These are phyloP conservation scores for Malurus alboscapulatus DNA, from an alignment of 2,113 vertebrate genomes.

Conservation along the genomic window DNA sequence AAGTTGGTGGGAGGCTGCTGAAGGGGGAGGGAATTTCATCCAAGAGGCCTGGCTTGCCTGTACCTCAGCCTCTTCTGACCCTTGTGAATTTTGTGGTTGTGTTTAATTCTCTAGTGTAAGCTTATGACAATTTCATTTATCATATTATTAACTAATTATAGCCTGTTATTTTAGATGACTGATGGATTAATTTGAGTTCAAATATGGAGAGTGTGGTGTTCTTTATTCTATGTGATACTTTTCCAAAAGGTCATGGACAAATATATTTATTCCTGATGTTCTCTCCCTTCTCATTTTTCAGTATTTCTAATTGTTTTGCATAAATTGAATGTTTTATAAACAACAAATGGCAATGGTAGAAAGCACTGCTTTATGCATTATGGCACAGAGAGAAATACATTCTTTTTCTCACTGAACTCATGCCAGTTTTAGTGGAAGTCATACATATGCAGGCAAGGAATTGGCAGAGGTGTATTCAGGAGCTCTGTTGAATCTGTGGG, in stretches of 20 bases:
- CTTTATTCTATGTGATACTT: not conserved
- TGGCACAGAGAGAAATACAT: not conserved
- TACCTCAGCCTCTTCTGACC: not conserved
- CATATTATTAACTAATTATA: not conserved
- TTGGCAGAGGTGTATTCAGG: constrained; percentile 44
- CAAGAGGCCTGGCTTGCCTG: not conserved
- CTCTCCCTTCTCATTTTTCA: not conserved
- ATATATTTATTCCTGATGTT: not conserved
- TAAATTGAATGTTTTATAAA: not conserved
- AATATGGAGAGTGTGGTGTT: not conserved
- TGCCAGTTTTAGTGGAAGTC: constrained; percentile 33
- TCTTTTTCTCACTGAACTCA: constrained; percentile 17
- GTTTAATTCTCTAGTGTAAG: not conserved
- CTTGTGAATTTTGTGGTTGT: not conserved
- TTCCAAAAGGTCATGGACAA: not conserved
- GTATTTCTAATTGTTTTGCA: not conserved
- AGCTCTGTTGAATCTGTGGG: constrained; percentile 42
- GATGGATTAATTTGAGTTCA: not conserved
- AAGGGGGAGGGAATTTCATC: not conserved
- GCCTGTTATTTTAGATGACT: not conserved
- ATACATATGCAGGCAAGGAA: constrained; percentile 11
- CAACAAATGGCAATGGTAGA: not conserved
- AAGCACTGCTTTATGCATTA: not conserved
- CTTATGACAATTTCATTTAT: not conserved
- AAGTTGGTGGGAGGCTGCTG: not conserved